Base-by-base conservation (phyloP, 37 sponge, comb jelly and placozoan genomes). In the Lycopodina hypogea region DNA sequence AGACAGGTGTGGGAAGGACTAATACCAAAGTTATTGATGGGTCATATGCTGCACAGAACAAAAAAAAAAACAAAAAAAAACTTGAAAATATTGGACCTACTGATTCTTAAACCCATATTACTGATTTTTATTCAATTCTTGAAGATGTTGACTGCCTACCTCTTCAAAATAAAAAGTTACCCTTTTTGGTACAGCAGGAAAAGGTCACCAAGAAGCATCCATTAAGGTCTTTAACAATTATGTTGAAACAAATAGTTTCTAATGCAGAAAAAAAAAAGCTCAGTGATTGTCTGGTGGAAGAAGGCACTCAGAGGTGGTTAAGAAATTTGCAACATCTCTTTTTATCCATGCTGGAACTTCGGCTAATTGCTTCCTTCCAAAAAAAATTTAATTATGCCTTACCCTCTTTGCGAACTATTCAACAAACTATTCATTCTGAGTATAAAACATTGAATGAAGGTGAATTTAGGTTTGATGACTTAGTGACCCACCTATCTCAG, bases 401-500 rank as follows among this genome's bases (percentile, higher is more conserved):
- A 52, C 83, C 88, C 35, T 78, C 72, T 12, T 42, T 81, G 21
- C 48, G 83, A 38, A 88, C 83, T 33, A 83, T 88, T 26, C 88
- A 88, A 71, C 38, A 69, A n/a, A 17, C 77, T 71, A n/a, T 88
- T 28, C 34, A 59, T 34, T 59, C 37, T 30, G 78, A 88, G 55
- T 87, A 81, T 32, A 28, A 69, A n/a, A 60, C 61, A 42, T 76
- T 45, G 37, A n/a, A 75, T 57, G 87, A 87, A 76, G 87, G 87
- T 28, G 62, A 80, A 17, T 87, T 87, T 75, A 26, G 69, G 42
- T 87, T 81, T 68, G 71, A 87, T 75, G 87, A 80, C 18, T 77
- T 80, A 19, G 32, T 76, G 1, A 35, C 21, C 21, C 86, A 86
- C 75, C 9, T 45, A 45, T 45, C 48, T 45, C 48, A 45, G 48